phyloP scores from a whole-genome alignment of 2,113 vertebrate species.

The Oncorhynchus clarkii region DNA sequence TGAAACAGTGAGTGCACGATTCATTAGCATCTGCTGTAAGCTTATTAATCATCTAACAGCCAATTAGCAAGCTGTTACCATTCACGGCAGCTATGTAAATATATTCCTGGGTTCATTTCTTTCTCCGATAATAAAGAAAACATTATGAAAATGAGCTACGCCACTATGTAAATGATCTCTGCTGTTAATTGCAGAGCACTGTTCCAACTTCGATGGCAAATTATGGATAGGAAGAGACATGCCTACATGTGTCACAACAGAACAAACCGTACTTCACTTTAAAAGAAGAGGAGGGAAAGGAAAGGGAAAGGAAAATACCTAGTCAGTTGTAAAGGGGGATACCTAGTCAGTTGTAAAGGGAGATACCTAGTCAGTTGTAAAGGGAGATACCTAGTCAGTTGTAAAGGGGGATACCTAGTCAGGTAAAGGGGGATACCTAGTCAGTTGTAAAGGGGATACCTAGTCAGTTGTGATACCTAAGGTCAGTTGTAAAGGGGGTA shows the following conservation, averaged over 20 bases:
- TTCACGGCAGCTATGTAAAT: constrained; percentile 91
- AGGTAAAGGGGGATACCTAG: too few species aligned
- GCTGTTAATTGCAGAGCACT: constrained; percentile 87
- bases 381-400: too few species aligned
- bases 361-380: too few species aligned
- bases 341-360: neutral
- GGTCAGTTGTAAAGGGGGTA: too few species aligned
- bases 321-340: too few species aligned
- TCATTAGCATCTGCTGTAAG: constrained; percentile 99
- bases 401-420: too few species aligned
- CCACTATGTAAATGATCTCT: constrained; percentile 97
- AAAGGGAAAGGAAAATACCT: neutral
- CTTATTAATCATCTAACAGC: constrained; percentile 99
- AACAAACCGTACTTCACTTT: constrained; percentile 29
- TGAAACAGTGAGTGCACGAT: constrained; percentile 91
- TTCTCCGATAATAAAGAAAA: constrained; percentile 98
- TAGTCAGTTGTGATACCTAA: too few species aligned
- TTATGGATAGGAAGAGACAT: neutral
- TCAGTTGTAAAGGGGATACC: too few species aligned
- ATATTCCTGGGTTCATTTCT: constrained; percentile 94
- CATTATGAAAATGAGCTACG: constrained; percentile 99
- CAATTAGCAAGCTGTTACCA: constrained; percentile 95
- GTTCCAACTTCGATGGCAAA: constrained; percentile 67
- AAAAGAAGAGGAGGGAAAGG: constrained; percentile 13
- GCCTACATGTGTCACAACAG: too few species aligned